Evolutionary conservation across 1,140 invertebrate genomes (phyloP).

Genomic region (Camponotus vicinus): DNA sequence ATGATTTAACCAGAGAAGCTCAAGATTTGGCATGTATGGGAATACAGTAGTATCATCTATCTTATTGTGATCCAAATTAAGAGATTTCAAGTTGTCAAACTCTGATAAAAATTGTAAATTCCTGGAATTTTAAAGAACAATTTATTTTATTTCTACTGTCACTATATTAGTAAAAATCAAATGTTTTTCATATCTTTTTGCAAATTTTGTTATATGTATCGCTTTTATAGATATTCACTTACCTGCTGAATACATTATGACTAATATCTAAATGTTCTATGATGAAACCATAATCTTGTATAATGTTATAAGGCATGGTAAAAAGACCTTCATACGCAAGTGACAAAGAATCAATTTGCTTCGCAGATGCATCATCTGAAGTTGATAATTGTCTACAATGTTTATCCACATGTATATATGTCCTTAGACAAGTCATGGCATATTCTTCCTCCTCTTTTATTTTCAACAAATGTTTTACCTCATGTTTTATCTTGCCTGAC

Average conservation of each 20-base stretch:
- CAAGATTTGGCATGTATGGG: constrained; percentile 89
- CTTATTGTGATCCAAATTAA: constrained; percentile 92
- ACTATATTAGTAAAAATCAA: constrained; percentile 34
- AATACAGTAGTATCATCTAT: constrained; percentile 89
- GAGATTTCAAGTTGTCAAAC: constrained; percentile 90
- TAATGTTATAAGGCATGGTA: constrained; percentile 82
- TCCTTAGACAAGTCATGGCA: constrained; percentile 84
- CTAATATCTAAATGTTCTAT: constrained; percentile 89
- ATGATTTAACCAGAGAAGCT: constrained; percentile 92
- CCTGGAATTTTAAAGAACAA: constrained; percentile 83
- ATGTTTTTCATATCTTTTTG: constrained; percentile 17
- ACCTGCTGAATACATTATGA: constrained; percentile 90
- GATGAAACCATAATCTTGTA: constrained; percentile 78
- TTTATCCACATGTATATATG: constrained; percentile 83
- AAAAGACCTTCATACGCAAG: constrained; percentile 82
- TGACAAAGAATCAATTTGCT: constrained; percentile 77
- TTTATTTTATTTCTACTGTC: background rate
- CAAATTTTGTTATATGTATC: background rate
- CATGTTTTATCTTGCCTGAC: constrained; percentile 74
- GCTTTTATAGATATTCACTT: constrained; percentile 72
- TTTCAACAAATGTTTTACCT: constrained; percentile 71
- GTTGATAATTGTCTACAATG: constrained; percentile 76
- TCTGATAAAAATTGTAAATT: constrained; percentile 90
- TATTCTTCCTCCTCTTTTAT: constrained; percentile 75
- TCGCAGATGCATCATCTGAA: constrained; percentile 64